A percentile compares a stretch with the other conserved stretches of the same genome.
Evolutionary conservation across 2,888 invertebrate species (phyloP).

Genomic region (Polietes domitor): DNA sequence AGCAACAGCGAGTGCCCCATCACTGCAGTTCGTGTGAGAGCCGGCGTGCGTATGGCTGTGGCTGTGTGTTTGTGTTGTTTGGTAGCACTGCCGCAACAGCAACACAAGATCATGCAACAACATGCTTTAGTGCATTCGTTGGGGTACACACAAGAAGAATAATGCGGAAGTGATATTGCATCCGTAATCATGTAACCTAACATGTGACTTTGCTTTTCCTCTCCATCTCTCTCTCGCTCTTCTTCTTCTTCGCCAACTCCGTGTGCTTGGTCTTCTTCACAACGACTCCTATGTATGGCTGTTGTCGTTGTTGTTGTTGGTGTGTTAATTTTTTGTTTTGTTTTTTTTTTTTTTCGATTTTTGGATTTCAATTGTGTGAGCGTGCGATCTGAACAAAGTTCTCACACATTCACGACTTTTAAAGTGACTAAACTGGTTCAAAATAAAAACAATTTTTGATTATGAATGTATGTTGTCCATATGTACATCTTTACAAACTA

Average conservation of each 20-base stretch:
- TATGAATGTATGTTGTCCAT: slow-evolving; percentile 10
- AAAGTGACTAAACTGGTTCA: slow-evolving; percentile 67
- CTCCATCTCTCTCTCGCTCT: slow-evolving; percentile 30
- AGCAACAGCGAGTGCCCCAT: slow-evolving; percentile 27
- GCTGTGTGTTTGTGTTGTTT: slow-evolving; percentile 34
- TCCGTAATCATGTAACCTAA: slow-evolving; percentile 68
- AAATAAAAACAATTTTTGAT: slow-evolving; percentile 55
- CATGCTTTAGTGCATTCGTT: slow-evolving; percentile 70
- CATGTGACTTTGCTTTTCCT: slow-evolving; percentile 64
- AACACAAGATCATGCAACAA: slow-evolving; percentile 61
- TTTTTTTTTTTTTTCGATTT: slow-evolving; percentile 41
- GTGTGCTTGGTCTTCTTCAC: slow-evolving; percentile 35
- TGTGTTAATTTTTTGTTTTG: slow-evolving; percentile 53
- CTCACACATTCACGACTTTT: slow-evolving; percentile 63
- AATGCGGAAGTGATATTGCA: slow-evolving; percentile 68
- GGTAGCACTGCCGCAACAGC: slow-evolving; percentile 45
- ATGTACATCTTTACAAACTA: background rate
- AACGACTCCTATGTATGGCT: slow-evolving; percentile 4
- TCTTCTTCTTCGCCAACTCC: too few species aligned
- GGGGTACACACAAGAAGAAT: slow-evolving; percentile 55
- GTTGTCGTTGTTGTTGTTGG: slow-evolving; percentile 52
- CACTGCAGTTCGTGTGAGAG: too few species aligned
- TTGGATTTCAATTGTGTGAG: slow-evolving; percentile 61
- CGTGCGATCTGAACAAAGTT: slow-evolving; percentile 67
- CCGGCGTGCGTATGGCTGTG: slow-evolving; percentile 13